Evolutionary conservation across 2,113 vertebrate species (phyloP).

Genomic region (Pyxicephalus adspersus): DNA sequence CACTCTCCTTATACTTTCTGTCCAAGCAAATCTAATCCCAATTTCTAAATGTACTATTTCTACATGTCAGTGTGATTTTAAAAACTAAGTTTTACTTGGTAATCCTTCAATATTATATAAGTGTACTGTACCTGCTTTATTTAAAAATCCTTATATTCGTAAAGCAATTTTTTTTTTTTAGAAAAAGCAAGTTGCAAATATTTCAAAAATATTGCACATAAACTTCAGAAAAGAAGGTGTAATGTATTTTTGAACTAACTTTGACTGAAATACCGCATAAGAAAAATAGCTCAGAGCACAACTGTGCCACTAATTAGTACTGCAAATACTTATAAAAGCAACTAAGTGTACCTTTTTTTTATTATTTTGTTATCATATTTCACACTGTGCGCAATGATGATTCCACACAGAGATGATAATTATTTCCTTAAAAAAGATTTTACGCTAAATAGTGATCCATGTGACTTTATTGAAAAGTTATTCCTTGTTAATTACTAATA

Average conservation of each 20-base stretch:
- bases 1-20: too few species aligned
- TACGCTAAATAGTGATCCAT: not conserved
- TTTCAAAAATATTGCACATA: not conserved
- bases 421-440: slow-evolving; percentile 4
- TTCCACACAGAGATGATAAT: not conserved
- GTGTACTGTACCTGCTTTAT: too few species aligned
- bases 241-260: not conserved
- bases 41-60: too few species aligned
- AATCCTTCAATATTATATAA: too few species aligned
- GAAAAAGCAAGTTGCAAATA: not conserved
- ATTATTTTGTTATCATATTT: not conserved
- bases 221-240: not conserved
- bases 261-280: not conserved
- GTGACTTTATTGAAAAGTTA: not conserved
- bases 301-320: not conserved
- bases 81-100: too few species aligned
- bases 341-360: not conserved
- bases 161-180: not conserved
- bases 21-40: too few species aligned
- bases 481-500: not conserved
- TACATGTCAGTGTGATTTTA: too few species aligned
- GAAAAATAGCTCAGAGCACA: slow-evolving; percentile 9
- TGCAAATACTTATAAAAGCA: not conserved
- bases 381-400: not conserved
- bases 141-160: too few species aligned